phyloP scores from a whole-genome alignment of 2,113 vertebrate genomes.

The Arenaria interpres region DNA sequence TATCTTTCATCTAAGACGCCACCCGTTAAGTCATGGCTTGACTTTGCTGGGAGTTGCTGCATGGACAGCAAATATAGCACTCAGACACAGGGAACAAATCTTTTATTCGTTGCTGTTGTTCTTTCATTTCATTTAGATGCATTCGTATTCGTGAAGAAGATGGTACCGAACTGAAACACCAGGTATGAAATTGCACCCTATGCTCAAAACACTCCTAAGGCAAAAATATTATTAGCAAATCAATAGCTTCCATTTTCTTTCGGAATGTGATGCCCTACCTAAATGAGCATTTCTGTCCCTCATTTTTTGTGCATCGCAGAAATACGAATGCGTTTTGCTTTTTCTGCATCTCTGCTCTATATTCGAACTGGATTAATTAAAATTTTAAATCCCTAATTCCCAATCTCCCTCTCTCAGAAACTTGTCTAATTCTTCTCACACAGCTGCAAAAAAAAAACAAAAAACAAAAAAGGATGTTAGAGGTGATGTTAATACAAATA shows the following conservation, averaged over 20 bases:
- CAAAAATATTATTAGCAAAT: neutral
- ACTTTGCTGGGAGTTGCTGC: neutral
- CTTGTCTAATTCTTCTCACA: neutral
- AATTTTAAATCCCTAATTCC: slow-evolving; percentile 36
- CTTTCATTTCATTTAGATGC: neutral
- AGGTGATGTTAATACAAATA: neutral
- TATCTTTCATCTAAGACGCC: neutral
- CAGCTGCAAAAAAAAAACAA: neutral
- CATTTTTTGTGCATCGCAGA: neutral
- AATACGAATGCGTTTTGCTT: neutral
- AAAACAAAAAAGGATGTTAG: neutral
- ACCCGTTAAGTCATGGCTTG: neutral
- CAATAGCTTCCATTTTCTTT: slow-evolving; percentile 42
- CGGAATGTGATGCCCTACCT: neutral
- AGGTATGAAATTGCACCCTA: neutral
- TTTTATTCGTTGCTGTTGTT: neutral
- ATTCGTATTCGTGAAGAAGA: neutral
- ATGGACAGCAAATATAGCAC: neutral
- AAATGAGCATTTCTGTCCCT: neutral
- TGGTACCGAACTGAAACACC: neutral
- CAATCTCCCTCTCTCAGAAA: neutral
- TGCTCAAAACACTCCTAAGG: neutral
- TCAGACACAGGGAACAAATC: neutral
- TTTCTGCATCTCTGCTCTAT: neutral
- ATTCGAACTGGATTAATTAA: neutral